These are phyloP conservation scores for Tribolium castaneum DNA, from an alignment of 1,140 invertebrate genomes.

Conservation along the genomic window DNA sequence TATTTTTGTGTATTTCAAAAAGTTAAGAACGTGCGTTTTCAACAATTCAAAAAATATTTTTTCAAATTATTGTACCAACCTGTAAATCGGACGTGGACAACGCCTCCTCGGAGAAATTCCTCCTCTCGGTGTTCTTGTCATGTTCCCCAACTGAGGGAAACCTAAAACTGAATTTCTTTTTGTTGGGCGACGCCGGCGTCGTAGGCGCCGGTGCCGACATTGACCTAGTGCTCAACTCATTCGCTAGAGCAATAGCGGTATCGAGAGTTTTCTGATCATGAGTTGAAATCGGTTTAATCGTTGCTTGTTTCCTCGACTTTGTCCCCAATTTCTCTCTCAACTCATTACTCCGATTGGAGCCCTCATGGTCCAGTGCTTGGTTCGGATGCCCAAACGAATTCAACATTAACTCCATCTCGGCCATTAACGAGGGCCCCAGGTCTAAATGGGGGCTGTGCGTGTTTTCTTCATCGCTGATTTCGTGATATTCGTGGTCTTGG, in stretches of 20 bases:
- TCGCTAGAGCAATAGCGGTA: conserved; percentile 92
- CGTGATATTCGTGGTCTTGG: conserved; percentile 87
- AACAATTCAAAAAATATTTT: too few species aligned
- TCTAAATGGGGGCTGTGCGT: conserved; percentile 75
- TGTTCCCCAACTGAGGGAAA: conserved; percentile 71
- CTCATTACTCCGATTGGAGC: conserved; percentile 78
- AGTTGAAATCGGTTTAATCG: conserved; percentile 93
- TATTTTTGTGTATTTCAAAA: too few species aligned
- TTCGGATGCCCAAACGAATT: conserved; percentile 64
- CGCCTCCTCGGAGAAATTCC: conserved; percentile 91
- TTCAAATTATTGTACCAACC: conserved; percentile 67
- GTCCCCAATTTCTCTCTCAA: conserved; percentile 72
- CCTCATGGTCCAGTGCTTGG: conserved; percentile 64
- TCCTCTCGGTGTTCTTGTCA: conserved; percentile 75
- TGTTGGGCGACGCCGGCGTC: conserved; percentile 81
- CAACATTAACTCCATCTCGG: conserved; percentile 96
- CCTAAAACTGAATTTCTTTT: conserved; percentile 90
- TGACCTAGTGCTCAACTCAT: conserved; percentile 89
- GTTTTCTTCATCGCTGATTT: conserved; percentile 90
- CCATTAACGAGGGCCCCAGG: conserved; percentile 91
- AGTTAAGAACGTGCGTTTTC: too few species aligned
- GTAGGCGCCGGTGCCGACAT: conserved; percentile 84
- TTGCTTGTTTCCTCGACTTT: conserved; percentile 81
- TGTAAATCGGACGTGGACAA: conserved; percentile 90
- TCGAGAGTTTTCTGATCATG: conserved; percentile 94